Evolutionary conservation across 2,888 invertebrate genomes (phyloP), one percentile per base, ranked within the genome.

Genomic region (Margaritifera margaritifera): DNA sequence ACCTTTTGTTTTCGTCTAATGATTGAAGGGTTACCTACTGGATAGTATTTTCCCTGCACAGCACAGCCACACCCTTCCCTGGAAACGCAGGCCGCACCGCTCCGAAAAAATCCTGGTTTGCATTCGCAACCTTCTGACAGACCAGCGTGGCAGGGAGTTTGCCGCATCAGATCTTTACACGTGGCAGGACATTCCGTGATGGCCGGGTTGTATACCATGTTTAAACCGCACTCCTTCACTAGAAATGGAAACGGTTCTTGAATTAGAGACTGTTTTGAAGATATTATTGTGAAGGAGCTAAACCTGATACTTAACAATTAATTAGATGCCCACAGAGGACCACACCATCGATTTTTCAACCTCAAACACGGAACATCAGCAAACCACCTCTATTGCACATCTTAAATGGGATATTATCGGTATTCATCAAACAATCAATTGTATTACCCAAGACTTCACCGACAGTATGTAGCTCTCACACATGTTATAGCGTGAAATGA

Each of bases 131-230:
- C 73, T 25, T 73, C 78, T n/a, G 68, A 66, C 6, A 50, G 50
- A 24, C 65, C 69, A 18, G 72, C 50, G 24, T 59, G 60, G 57
- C 77, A 77, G 4, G 52, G 65, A 20, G 50, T 55, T 4, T 62
- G 50, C 1, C 66, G 61, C 24, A 55, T 60, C n/a, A 62, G 53
- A 6, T 65, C 65, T 8, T 60, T 25, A 66, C 78, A 78, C n/a
- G 75, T 71, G 8, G 64, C 58, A 2, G 66, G 73, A 53, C 78
- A 78, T 19, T 73, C 75, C 24, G 66, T 58, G n/a, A 75, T 68
- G 5, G 66, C 24, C 4, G 68, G 53, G 52, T 57, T 71, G 62
- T 75, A 78, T 22, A 62, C 53, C 64, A 68, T 71, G 59, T 75
- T 75, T n/a, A 53, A 22, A 53, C 64, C 52, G 25, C 71, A 71